Evolutionary conservation across 2,113 vertebrate species (phyloP), one percentile per base, ranked within the genome.

Genomic region (Notothenia rossii): DNA sequence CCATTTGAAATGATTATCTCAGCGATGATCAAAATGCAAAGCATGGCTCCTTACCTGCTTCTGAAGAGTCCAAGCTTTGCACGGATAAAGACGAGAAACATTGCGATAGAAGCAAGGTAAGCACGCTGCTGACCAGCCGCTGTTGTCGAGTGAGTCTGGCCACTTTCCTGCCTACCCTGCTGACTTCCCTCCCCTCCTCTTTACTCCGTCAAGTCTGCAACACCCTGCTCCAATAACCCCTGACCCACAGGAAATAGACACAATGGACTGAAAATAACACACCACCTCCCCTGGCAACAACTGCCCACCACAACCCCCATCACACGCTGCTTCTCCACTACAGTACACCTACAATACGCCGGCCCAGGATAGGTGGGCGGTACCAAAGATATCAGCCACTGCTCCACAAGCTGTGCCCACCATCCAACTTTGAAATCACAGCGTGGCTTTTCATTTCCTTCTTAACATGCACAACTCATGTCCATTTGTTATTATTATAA

Each of bases 201-300:
- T 59, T 77, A 83, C 88, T 91, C 90, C 64, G 22, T 91, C 33
- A 86, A 81, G 91, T 95, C 93, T 96, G 94, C 92, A 96, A 96
- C 94, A 96, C 96, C 95, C 96, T 95, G 95, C 95, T 96, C 96
- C 95, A 95, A 90, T 95, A 95, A 97, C 96, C 96, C 96, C 94
- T 97, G 96, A 97, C 96, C 96, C 93, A 94, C 95, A 98, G 97
- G 96, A 99, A 98, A 94, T 93, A 97, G 96, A 97, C 96, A 97
- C 96, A 97, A 96, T 96, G 93, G 95, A 95, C 94, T 98, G 96
- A 97, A 97, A 98, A 97, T 96, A 97, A 97, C 94, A 95, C 93
- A 88, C 94, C 94, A 89, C 92, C 90, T 85, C 92, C 90, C 89
- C 88, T 91, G 91, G 90, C 86, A 92, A 91, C 88, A 87, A 90